Evolutionary conservation across 2,888 invertebrate genomes (phyloP), one percentile per base, ranked within the genome.

Genomic region (Catocala fraxini): DNA sequence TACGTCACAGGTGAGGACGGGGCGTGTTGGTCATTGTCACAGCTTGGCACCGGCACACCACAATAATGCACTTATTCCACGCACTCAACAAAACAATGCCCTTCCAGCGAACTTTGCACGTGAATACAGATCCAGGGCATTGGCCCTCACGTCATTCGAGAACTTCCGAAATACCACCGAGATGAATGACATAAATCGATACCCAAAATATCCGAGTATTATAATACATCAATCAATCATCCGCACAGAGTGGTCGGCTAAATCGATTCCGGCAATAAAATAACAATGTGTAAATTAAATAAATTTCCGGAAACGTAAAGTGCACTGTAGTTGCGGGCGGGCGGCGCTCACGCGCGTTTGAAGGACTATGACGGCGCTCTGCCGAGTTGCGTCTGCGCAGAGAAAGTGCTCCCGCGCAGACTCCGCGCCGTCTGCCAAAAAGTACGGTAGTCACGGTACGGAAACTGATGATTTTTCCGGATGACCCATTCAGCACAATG

Each of bases 401-500:
- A 91, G 93, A 93, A 93, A 93, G 93, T 92, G 86, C 81, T 89
- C 87, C 85, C 80, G 89, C 88, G 87, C 92, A 93, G 93, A 93
- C 93, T 92, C 90, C 86, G 88, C 87, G 91, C 86, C 91, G 93
- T 90, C 93, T 93, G 92, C 91, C 93, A 91, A 92, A 90, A 88
- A 84, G 84, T 73, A 84, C 88, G 91, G 91, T 93, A n/a, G n/a
- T 92, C 90, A 90, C 88, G 91, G 87, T 87, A 87, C 87, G 85
- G 77, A 88, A 90, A 92, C 88, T 85, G 81, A 89, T 86, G 82
- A 79, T 84, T 88, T 91, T 93, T 91, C 89, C 91, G 87, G 84
- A 89, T 86, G 82, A 85, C 73, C 85, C 83, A 84, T 73, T 87
- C 79, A 74, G 68, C 68, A 63, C 55, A 61, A 55, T 57, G 39